These are phyloP conservation scores for Bombycilla garrulus DNA, from an alignment of 2,113 vertebrate genomes.

Conservation along the genomic window DNA sequence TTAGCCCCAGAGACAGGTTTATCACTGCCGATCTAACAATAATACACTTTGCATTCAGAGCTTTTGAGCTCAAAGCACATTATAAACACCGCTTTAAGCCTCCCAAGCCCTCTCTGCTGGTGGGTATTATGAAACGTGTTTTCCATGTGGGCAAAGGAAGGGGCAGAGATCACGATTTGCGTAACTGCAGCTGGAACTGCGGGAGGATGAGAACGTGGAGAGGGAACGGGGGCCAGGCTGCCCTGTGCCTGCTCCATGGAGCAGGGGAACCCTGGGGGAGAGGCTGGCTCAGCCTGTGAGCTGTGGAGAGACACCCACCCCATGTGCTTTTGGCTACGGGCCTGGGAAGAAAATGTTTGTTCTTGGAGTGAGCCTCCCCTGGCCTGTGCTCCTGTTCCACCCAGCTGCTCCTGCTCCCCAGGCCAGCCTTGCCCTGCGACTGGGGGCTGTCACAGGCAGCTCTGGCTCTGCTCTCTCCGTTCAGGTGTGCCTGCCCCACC, in stretches of 20 bases:
- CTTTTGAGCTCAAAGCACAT: constrained; percentile 58
- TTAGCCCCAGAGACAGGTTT: constrained; percentile 57
- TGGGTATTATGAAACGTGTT: constrained; percentile 52
- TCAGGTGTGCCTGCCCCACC: neutral
- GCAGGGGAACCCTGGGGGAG: neutral
- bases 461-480: neutral
- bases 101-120: constrained; percentile 38
- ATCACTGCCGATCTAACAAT: constrained; percentile 64
- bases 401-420: neutral
- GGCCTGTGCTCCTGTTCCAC: neutral
- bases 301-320: neutral
- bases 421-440: neutral
- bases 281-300: neutral
- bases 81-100: constrained; percentile 31
- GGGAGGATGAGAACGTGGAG: neutral
- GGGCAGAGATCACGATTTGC: constrained; percentile 43
- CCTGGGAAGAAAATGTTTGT: neutral
- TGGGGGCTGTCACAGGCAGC: neutral
- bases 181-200: neutral
- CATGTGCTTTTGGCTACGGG: neutral
- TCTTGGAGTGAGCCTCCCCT: neutral
- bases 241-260: neutral
- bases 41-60: constrained; percentile 45
- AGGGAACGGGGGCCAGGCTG: neutral
- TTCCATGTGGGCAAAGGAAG: constrained; percentile 24